phyloP scores from a whole-genome alignment of 2,797 vertebrate genomes.

The Syngnathus acus region DNA sequence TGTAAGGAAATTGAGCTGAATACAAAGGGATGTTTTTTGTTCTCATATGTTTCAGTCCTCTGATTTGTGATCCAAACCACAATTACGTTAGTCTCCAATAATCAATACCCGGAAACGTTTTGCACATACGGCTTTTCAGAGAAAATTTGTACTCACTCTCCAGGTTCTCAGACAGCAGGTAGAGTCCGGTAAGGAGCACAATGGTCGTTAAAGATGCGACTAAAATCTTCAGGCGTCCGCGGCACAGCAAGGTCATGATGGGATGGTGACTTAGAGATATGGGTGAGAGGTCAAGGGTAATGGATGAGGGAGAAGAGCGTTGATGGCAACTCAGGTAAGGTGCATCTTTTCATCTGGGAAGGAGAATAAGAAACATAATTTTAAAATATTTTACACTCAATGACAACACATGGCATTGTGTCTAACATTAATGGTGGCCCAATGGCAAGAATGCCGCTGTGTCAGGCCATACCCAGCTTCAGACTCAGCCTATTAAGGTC shows the following conservation, averaged over 20 bases:
- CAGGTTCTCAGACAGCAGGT: slow-evolving; percentile 73
- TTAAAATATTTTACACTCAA: neutral
- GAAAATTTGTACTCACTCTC: slow-evolving; percentile 66
- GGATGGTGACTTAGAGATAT: slow-evolving; percentile 31
- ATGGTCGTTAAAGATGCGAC: slow-evolving; percentile 66
- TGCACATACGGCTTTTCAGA: neutral
- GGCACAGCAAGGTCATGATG: slow-evolving; percentile 83
- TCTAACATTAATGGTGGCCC: too few relatives aligned
- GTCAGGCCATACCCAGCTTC: too few relatives aligned
- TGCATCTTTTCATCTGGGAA: slow-evolving; percentile 6
- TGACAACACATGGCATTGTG: neutral
- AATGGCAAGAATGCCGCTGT: too few relatives aligned
- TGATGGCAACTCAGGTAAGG: neutral
- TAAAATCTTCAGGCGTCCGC: slow-evolving; percentile 79
- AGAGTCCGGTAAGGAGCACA: slow-evolving; percentile 74
- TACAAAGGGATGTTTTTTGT: neutral
- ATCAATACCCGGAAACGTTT: neutral
- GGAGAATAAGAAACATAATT: neutral
- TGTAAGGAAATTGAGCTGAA: too few relatives aligned
- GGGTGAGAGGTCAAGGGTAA: slow-evolving; percentile 20
- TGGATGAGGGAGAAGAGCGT: neutral
- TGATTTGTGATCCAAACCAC: neutral
- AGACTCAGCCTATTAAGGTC: too few relatives aligned
- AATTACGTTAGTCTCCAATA: neutral
- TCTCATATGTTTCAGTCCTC: neutral